A percentile compares a stretch with the other conserved stretches of the same genome.
Evolutionary conservation across 2,888 invertebrate species (phyloP).

Genomic region (Abrostola triplasia): DNA sequence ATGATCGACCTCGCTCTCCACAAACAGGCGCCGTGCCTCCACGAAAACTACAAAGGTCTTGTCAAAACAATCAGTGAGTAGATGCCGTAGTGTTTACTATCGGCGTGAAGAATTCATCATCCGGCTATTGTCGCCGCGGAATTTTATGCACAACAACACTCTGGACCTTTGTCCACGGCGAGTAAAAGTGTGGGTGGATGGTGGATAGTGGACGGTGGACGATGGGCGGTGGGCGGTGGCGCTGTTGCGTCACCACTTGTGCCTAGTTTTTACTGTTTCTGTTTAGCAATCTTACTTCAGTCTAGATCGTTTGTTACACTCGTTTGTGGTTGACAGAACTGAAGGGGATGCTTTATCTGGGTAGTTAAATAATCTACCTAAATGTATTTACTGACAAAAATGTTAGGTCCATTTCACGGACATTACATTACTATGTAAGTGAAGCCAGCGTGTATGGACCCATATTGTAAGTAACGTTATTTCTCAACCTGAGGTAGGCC

Average conservation of each 20-base stretch:
- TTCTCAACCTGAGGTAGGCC: too few species aligned
- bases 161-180: constrained; percentile 52
- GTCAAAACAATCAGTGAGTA: constrained; percentile 41
- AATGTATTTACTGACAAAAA: too few species aligned
- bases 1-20: neutral
- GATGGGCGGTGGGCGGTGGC: constrained; percentile 17
- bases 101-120: constrained; percentile 44
- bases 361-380: too few species aligned
- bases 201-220: constrained; percentile 4
- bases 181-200: constrained; percentile 46
- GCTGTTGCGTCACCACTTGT: constrained; percentile 48
- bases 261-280: constrained; percentile 42
- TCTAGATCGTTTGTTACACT: too few species aligned
- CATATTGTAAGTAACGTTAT: too few species aligned
- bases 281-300: constrained; percentile 15
- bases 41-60: constrained; percentile 28
- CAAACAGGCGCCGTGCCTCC: neutral
- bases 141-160: constrained; percentile 54
- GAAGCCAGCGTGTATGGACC: too few species aligned
- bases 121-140: constrained; percentile 55
- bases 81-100: constrained; percentile 38
- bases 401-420: too few species aligned
- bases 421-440: too few species aligned
- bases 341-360: too few species aligned
- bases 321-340: too few species aligned